Conservation (phyloP, 1,140 invertebrate genomes). For the Delia radicum region DNA sequence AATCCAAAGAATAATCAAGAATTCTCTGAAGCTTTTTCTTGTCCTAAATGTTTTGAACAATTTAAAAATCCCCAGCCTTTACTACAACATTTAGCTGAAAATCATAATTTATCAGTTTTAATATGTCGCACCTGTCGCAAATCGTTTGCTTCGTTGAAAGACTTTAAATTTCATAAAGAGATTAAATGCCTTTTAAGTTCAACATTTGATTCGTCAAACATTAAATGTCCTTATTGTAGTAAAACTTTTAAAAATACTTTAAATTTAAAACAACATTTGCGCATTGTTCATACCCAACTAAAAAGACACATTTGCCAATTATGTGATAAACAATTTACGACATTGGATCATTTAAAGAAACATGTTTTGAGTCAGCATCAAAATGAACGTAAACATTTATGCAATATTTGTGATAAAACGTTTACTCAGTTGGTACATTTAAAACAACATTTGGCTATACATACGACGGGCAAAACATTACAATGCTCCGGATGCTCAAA, state of each 20-base stretch:
- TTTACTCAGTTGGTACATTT: constrained; percentile 30
- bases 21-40: background rate
- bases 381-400: constrained; percentile 30
- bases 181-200: background rate
- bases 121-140: constrained; percentile 12
- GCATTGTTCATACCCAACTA: constrained; percentile 9
- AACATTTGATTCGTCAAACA: background rate
- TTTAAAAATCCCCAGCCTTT: constrained; percentile 12
- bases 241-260: constrained; percentile 8
- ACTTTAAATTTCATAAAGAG: background rate
- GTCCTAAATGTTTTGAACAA: constrained; percentile 27
- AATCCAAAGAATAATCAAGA: background rate
- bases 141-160: background rate
- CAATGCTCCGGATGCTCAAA: constrained; percentile 13
- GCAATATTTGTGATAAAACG: constrained; percentile 18
- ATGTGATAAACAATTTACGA: constrained; percentile 29
- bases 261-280: constrained; percentile 27
- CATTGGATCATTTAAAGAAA: constrained; percentile 29
- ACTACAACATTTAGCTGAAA: constrained; percentile 19
- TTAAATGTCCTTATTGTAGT: constrained; percentile 27
- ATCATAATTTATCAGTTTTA: constrained; percentile 10
- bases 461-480: constrained; percentile 14
- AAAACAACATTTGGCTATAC: constrained; percentile 28
- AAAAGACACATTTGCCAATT: constrained; percentile 26
- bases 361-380: constrained; percentile 31